Evolutionary conservation across 2,113 vertebrate genomes (phyloP).

Genomic region (Cephalopterus ornatus): DNA sequence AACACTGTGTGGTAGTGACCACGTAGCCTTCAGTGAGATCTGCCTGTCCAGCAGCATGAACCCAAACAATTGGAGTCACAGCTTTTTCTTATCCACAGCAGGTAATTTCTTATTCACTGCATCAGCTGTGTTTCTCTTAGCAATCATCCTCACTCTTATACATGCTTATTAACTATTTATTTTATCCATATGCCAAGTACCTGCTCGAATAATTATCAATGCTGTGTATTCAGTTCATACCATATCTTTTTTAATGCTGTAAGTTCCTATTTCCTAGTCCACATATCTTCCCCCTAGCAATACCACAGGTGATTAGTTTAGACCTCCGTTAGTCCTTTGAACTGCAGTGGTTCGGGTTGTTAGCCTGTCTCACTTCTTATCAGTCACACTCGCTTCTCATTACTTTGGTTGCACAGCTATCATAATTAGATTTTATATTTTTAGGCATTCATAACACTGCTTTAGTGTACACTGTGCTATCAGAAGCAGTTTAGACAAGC

Average conservation of each 20-base stretch:
- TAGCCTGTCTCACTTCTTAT: slow-evolving; percentile 29
- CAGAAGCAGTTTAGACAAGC: slow-evolving; percentile 36
- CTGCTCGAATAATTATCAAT: neutral
- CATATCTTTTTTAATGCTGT: neutral
- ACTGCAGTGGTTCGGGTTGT: slow-evolving; percentile 1
- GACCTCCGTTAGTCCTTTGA: slow-evolving; percentile 11
- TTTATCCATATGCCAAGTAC: neutral
- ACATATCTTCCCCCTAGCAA: neutral
- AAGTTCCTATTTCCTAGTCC: neutral
- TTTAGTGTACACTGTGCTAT: neutral
- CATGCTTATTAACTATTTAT: neutral
- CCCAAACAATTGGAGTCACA: neutral
- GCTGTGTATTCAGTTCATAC: neutral
- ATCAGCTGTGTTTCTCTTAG: neutral
- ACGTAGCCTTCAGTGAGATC: neutral
- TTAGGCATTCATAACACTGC: slow-evolving; percentile 2
- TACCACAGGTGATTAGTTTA: neutral
- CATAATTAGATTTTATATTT: slow-evolving; percentile 52
- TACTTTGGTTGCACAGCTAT: slow-evolving; percentile 5
- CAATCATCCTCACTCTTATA: neutral
- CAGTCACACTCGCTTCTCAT: neutral
- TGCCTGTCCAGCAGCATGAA: neutral
- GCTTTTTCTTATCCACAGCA: neutral
- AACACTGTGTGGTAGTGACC: neutral
- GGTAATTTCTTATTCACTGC: neutral